Evolutionary conservation across 1,140 invertebrate species (phyloP), one percentile per base, ranked within the genome.

Genomic region (Musca domestica): DNA sequence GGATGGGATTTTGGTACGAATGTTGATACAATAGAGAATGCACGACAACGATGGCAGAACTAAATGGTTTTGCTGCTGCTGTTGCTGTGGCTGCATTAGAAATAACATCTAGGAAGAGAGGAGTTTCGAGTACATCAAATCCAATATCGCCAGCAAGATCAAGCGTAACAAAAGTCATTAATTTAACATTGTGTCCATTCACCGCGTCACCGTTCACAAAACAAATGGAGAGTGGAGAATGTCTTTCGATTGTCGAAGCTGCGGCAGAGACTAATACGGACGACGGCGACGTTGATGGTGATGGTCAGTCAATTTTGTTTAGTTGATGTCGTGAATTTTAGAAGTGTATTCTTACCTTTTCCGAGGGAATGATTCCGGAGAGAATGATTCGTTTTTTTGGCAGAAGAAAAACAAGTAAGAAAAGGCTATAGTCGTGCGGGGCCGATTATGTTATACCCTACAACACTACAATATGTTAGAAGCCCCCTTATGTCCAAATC

Each of bases 121-220:
- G 17, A 61, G 30, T 41, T 61, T 34, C 41, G 27, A 41, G 34
- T 61, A 34, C 56, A 34, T 41, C 30, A 34, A 19, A 56, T 56
- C 52, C 22, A 56, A 68, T 68, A 63, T 63, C 58, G 46, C 23
- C 41, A 14, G 67, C 67, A 73, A 77, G 77, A 76, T 78, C 74
- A 77, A 74, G 76, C 76, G 75, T 76, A 72, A 70, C 75, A 76
- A 78, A 78, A 78, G 72, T 74, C 75, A 79, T 79, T 79, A 79
- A 76, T 75, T 77, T 73, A 76, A 74, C 77, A 74, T 61, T 78
- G 71, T 75, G 74, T 73, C 73, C 74, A 77, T 76, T 74, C 73
- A 76, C 72, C 72, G 41, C 19, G 51, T 41, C 34, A 41, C 14
- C 22, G 34, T 41, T 61, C 52, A 56, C 52, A 27, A 12, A 41